These are phyloP conservation scores for Melanotaenia nigrans DNA, from an alignment of 2,797 vertebrate species.

Conservation along the genomic window DNA sequence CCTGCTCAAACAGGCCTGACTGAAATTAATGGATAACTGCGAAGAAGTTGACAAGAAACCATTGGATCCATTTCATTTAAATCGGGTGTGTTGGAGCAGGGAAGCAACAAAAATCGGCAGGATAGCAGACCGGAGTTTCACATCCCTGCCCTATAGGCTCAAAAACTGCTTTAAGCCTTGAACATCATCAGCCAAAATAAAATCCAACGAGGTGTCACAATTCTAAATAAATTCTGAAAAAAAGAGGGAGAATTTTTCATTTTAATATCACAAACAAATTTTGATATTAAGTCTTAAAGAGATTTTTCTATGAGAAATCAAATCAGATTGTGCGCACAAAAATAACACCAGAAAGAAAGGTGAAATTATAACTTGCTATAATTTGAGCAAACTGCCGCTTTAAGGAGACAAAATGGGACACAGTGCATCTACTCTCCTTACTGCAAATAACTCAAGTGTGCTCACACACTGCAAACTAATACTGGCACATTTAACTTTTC, in stretches of 20 bases:
- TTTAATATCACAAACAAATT: too few species aligned
- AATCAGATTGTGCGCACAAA: not conserved
- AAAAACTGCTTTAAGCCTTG: not conserved
- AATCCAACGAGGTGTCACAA: not conserved
- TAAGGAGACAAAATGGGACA: not conserved
- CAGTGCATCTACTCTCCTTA: not conserved
- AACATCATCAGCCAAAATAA: not conserved
- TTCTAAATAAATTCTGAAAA: not conserved
- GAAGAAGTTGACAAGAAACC: too few species aligned
- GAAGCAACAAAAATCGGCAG: too few species aligned
- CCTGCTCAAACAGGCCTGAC: too few species aligned
- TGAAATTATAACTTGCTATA: not conserved
- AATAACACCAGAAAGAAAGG: not conserved
- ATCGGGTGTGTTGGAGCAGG: too few species aligned
- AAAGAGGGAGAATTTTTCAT: not conserved
- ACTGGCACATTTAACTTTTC: constrained; percentile 24
- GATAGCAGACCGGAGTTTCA: too few species aligned
- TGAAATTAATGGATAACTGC: too few species aligned
- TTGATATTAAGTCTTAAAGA: too few species aligned
- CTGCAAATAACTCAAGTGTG: constrained; percentile 22
- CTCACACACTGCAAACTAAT: constrained; percentile 22
- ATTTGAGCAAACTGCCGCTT: not conserved
- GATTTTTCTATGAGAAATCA: not conserved
- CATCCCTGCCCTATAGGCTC: not conserved
- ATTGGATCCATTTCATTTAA: too few species aligned